A percentile compares a stretch with the other conserved stretches of the same genome.
Evolutionary conservation across 2,113 vertebrate species (phyloP).

Genomic region (Chaetorhynchus papuensis): DNA sequence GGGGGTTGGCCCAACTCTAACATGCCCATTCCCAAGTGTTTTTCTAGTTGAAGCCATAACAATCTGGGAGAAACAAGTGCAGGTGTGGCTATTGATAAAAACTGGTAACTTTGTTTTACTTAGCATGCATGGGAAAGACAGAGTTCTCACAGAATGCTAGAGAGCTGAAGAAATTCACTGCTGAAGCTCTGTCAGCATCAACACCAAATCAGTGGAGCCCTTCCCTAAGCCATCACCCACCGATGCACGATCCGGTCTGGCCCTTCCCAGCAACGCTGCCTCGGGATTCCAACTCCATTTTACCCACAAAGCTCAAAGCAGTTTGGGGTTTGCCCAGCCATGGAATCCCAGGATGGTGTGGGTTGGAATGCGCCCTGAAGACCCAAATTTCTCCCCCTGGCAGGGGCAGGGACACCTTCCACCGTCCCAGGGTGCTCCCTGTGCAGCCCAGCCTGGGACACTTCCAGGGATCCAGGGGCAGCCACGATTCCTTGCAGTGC

Average conservation of each 20-base stretch:
- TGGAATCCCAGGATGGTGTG: rapidly evolving
- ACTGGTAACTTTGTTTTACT: no score
- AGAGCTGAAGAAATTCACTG: no score
- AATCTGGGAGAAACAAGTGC: no score
- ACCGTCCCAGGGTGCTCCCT: rapidly evolving
- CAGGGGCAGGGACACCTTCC: background rate
- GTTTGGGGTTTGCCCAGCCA: rapidly evolving
- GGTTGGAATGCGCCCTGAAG: background rate
- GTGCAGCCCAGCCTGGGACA: background rate
- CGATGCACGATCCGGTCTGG: rapidly evolving
- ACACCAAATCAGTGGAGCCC: no score
- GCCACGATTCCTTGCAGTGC: background rate
- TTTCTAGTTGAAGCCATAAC: no score
- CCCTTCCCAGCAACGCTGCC: rapidly evolving
- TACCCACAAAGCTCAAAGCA: background rate
- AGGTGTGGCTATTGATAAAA: no score
- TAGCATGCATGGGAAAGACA: no score
- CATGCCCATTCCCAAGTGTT: no score
- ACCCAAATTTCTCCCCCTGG: background rate
- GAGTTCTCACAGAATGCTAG: no score
- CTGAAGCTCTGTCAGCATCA: no score
- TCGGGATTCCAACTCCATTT: rapidly evolving
- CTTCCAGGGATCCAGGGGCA: background rate
- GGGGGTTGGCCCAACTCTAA: no score
- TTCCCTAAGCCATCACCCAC: background rate